phyloP scores from a whole-genome alignment of 2,888 invertebrate genomes.

The Sphinx pinastri region DNA sequence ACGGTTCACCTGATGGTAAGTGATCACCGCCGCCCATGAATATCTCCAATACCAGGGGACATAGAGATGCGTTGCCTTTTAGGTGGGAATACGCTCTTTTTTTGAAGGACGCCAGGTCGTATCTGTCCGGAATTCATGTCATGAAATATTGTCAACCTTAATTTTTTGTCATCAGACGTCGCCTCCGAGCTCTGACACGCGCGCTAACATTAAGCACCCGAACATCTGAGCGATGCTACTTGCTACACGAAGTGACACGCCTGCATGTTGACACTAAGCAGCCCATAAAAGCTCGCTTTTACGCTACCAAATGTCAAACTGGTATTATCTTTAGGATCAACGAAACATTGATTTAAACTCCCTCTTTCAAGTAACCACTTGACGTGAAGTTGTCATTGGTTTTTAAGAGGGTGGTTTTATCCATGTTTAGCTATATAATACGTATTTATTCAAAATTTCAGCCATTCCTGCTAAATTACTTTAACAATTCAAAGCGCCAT shows the following conservation, averaged over 20 bases:
- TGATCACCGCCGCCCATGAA: no score
- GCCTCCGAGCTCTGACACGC: constrained; percentile 64
- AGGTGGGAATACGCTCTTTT: no score
- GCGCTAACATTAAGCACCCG: constrained; percentile 59
- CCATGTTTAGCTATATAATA: background rate
- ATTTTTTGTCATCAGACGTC: constrained; percentile 49
- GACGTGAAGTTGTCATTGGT: background rate
- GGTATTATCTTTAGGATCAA: constrained; percentile 47
- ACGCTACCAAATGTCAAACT: constrained; percentile 68
- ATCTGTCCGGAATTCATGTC: no score
- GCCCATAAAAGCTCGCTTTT: constrained; percentile 63
- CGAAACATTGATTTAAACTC: background rate
- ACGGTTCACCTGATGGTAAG: no score
- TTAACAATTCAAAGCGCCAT: no score
- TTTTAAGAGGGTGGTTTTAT: background rate
- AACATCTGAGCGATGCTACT: constrained; percentile 67
- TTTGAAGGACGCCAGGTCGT: no score
- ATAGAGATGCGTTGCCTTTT: no score
- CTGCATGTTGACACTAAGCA: constrained; percentile 68
- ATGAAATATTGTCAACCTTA: background rate
- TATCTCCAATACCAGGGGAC: no score
- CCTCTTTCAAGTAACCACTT: background rate
- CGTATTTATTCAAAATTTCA: no score
- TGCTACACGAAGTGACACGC: constrained; percentile 71
- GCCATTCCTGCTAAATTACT: no score